Evolutionary conservation across 2,797 vertebrate species (phyloP), one percentile per base, ranked within the genome.

Genomic region (Karalla daura): DNA sequence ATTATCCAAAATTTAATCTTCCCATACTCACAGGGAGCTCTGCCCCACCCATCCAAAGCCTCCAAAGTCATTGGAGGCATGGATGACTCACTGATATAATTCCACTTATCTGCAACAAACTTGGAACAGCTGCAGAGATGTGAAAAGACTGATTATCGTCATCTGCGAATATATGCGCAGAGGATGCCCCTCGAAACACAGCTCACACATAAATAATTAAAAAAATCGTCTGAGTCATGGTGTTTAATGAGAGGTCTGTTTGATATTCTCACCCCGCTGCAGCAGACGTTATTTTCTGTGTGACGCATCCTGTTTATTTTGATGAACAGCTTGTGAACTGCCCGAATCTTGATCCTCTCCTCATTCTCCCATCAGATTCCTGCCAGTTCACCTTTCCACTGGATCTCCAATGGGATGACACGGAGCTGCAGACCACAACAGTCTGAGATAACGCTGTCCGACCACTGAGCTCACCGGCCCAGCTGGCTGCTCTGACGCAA

Each of bases 81-180:
- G n/a, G n/a, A n/a, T 68, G 76, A 80, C 14, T 80, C 76, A 68
- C 3, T 35, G 6, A 36, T 56, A 37, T 46, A 39, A 66, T 65
- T 59, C 46, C 28, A 33, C 47, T 70, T 54, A 74, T 59, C 47
- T 70, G 47, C 43, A 39, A 46, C 21, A 32, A 60, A 63, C 4
- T n/a, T 37, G 30, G 13, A 18, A 24, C 36, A 43, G 35, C 63
- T 60, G 51, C 33, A 47, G 52, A 62, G 40, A 47, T 60, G 51
- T 27, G 10, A 36, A 47, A 12, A n/a, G n/a, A n/a, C n/a, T 40
- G 6, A 27, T 27, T 49, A 43, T 6, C 24, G 28, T 61, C 32
- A 36, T 52, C 37, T 37, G 10, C 33, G 15, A 52, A 27, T 55
- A 36, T 37, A n/a, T 15, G 2, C 47, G 36, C 5, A 52, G 24